These are phyloP conservation scores for Apus apus DNA, from an alignment of 2,113 vertebrate species.

Conservation along the genomic window DNA sequence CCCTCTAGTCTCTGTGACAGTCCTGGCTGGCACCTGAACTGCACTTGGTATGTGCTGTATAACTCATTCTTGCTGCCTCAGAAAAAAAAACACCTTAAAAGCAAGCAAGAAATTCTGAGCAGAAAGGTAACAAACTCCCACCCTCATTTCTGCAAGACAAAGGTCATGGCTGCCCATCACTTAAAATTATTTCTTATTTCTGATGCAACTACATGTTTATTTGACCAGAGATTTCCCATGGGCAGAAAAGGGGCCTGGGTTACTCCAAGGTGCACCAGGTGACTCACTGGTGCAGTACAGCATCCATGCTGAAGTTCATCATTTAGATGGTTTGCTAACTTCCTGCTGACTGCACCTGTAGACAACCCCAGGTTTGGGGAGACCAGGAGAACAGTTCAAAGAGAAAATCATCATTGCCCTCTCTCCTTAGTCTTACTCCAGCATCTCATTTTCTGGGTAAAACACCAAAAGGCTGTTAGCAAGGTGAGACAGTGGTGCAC, in stretches of 20 bases:
- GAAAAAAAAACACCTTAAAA: background rate
- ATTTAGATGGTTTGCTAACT: background rate
- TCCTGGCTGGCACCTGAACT: background rate
- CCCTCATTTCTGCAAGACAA: background rate
- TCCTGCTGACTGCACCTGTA: background rate
- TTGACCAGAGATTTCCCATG: background rate
- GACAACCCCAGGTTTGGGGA: background rate
- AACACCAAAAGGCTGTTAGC: background rate
- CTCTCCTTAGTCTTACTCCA: background rate
- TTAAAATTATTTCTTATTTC: background rate
- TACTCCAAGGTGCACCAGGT: background rate
- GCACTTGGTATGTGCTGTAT: accelerated
- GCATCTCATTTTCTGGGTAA: background rate
- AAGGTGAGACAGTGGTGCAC: background rate
- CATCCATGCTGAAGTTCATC: background rate
- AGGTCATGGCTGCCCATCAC: background rate
- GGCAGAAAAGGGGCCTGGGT: background rate
- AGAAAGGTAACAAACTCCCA: background rate
- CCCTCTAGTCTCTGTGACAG: background rate
- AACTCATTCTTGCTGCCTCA: background rate
- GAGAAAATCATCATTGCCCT: background rate
- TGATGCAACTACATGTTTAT: background rate
- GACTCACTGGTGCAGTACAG: background rate
- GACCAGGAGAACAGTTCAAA: background rate
- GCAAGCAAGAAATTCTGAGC: background rate